A percentile compares a stretch with the other conserved stretches of the same genome.
phyloP scores from a whole-genome alignment of 2,113 vertebrate species.

The Dinomys branickii region DNA sequence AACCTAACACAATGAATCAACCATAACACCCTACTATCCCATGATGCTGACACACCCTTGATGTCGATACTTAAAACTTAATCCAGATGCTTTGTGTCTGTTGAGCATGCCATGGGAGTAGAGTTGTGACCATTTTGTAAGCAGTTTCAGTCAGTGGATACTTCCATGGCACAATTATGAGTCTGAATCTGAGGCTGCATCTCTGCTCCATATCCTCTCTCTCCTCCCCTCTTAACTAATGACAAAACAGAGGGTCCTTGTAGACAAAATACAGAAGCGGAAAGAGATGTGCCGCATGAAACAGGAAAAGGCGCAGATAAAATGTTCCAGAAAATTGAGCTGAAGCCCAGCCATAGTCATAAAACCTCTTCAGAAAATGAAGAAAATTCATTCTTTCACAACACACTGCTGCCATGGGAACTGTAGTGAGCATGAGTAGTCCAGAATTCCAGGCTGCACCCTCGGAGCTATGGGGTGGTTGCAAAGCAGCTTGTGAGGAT shows the following conservation, averaged over 20 bases:
- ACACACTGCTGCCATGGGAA: neutral
- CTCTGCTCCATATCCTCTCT: neutral
- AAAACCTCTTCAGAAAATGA: neutral
- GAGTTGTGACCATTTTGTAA: neutral
- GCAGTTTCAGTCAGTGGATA: neutral
- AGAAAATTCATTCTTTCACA: neutral
- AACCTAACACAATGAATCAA: too few species aligned
- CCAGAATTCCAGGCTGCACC: too few species aligned
- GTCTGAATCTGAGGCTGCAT: neutral
- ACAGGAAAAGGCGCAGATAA: neutral
- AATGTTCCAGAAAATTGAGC: neutral
- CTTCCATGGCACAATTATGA: neutral
- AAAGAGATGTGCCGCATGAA: neutral
- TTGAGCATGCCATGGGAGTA: neutral
- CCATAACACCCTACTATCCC: too few species aligned
- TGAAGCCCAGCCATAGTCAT: neutral
- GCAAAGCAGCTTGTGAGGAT: neutral
- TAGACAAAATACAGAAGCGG: neutral
- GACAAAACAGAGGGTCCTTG: neutral
- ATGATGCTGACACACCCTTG: rapidly evolving
- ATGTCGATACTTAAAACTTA: neutral
- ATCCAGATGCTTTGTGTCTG: neutral
- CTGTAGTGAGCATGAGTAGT: neutral
- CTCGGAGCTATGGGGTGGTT: neutral
- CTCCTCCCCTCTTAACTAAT: neutral